Evolutionary conservation across 2,797 vertebrate species (phyloP).

Genomic region (Labeo calbasu): DNA sequence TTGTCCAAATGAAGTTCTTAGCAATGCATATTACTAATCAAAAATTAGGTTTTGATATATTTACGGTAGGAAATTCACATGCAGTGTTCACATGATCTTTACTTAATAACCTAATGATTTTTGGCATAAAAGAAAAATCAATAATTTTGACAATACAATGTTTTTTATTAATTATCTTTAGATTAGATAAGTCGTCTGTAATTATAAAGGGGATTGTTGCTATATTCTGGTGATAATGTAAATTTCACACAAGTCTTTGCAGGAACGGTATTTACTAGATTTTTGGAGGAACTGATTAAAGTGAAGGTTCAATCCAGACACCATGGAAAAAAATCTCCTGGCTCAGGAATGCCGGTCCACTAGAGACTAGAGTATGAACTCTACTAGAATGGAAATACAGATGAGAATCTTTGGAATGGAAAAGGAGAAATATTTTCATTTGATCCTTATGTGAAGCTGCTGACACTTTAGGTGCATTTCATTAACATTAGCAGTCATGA

Average conservation of each 20-base stretch:
- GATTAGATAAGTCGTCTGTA: not conserved
- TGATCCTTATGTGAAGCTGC: not conserved
- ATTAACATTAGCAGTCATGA: not conserved
- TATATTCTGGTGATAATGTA: not conserved
- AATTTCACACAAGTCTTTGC: not conserved
- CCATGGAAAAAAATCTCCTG: slow-evolving; percentile 40
- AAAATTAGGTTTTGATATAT: no score
- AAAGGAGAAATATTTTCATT: slow-evolving; percentile 15
- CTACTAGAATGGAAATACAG: slow-evolving; percentile 51
- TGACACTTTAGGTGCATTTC: not conserved
- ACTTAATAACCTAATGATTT: no score
- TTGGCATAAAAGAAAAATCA: no score
- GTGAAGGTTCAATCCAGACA: slow-evolving; percentile 30
- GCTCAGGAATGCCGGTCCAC: slow-evolving; percentile 25
- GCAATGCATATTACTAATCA: no score
- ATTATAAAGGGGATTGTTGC: not conserved
- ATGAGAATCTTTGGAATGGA: slow-evolving; percentile 51
- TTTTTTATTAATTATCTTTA: not conserved
- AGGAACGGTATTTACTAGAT: slow-evolving; percentile 1
- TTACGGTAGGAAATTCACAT: no score
- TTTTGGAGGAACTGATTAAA: slow-evolving; percentile 38
- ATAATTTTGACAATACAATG: no score
- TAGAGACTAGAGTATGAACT: slow-evolving; percentile 38
- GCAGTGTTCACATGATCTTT: no score
- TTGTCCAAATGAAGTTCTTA: no score